phyloP scores from a whole-genome alignment of 92 coral and sea anemone species.

The Paragorgia papillata region DNA sequence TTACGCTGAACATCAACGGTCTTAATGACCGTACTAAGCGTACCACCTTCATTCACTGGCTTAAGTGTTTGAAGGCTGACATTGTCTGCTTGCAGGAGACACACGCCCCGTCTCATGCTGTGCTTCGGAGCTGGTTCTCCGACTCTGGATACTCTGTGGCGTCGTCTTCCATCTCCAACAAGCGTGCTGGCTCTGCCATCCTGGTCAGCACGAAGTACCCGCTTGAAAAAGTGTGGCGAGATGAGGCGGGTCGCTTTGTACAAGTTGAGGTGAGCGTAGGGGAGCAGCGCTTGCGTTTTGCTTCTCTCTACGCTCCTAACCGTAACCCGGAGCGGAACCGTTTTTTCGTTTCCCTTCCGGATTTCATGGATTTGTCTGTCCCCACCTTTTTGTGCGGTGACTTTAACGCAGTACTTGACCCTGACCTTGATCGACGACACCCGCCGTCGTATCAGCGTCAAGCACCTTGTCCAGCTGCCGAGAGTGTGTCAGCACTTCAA shows the following conservation, averaged over 20 bases:
- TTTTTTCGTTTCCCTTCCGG: constrained; percentile 9
- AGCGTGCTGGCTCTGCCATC: constrained; percentile 46
- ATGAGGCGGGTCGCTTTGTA: constrained; percentile 40
- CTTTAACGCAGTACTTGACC: constrained; percentile 61
- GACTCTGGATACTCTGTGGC: constrained; percentile 8
- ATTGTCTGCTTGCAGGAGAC: constrained; percentile 18
- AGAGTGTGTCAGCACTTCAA: not conserved
- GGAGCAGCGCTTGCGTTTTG: not conserved
- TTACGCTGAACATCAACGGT: constrained; percentile 48
- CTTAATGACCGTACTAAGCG: constrained; percentile 30
- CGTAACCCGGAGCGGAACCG: constrained; percentile 28
- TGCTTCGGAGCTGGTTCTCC: not conserved
- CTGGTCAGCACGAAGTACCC: not conserved
- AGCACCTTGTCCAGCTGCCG: not conserved
- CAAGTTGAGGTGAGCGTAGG: not conserved
- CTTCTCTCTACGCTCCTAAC: constrained; percentile 61
- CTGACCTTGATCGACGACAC: constrained; percentile 20
- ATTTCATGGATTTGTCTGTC: constrained; percentile 1
- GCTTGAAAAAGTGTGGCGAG: not conserved
- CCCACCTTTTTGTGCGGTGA: constrained; percentile 57
- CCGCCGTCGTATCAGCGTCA: not conserved
- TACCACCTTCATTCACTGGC: constrained; percentile 36
- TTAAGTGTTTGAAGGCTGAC: constrained; percentile 3
- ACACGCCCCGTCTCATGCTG: constrained; percentile 11
- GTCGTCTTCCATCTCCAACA: constrained; percentile 6